Conservation (phyloP, 2,888 invertebrate species). For the Deilephila elpenor region DNA sequence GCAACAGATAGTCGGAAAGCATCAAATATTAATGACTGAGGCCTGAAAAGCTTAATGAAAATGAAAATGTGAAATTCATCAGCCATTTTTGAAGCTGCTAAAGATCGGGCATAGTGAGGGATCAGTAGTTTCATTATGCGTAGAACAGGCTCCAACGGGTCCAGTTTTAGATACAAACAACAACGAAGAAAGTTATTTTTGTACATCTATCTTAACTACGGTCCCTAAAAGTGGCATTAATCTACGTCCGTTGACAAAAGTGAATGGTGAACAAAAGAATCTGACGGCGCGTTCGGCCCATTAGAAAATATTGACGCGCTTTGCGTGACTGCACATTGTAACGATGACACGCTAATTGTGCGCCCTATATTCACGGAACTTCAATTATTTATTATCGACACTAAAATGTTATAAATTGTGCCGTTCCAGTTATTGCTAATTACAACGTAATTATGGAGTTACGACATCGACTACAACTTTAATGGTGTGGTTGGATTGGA, state of each 20-base stretch:
- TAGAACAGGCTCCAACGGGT: not conserved
- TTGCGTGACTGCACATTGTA: conserved; percentile 53
- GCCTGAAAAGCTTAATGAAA: not conserved
- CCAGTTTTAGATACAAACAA: not conserved
- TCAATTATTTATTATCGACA: conserved; percentile 14
- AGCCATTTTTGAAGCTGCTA: too few relatives aligned
- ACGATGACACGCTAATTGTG: conserved; percentile 51
- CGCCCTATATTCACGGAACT: conserved; percentile 43
- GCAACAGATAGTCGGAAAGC: conserved; percentile 6
- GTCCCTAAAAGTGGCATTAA: conserved; percentile 54
- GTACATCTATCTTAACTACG: conserved; percentile 16
- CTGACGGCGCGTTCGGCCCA: conserved; percentile 44
- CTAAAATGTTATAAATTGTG: not conserved
- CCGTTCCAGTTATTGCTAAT: not conserved
- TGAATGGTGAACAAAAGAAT: conserved; percentile 61
- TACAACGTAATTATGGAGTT: not conserved
- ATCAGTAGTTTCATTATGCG: not conserved
- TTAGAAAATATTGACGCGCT: conserved; percentile 54
- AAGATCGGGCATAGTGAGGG: too few relatives aligned
- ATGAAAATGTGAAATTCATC: too few relatives aligned
- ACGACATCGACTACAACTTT: too few relatives aligned
- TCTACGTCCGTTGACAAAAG: conserved; percentile 70
- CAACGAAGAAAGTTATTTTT: conserved; percentile 37
- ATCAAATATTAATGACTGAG: not conserved
- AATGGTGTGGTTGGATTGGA: too few relatives aligned